These are phyloP conservation scores for Ondatra zibethicus DNA, from an alignment of 2,113 vertebrate species.

Conservation along the genomic window DNA sequence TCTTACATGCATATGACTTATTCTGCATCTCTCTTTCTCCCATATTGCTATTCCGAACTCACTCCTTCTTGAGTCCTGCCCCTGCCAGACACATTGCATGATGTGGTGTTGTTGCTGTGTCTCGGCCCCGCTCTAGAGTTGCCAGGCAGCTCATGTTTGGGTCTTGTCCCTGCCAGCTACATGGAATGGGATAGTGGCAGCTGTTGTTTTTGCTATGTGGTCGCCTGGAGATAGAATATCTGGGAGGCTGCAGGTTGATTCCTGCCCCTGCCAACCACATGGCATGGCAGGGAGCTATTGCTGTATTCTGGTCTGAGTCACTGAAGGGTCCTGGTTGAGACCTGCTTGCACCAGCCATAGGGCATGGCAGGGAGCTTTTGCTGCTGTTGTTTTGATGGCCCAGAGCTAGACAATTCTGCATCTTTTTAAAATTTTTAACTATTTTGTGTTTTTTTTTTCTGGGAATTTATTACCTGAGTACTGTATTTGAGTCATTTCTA, in stretches of 20 bases:
- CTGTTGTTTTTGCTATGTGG: not conserved
- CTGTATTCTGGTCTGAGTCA: not conserved
- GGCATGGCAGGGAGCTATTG: not conserved
- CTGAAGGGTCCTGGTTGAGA: not conserved
- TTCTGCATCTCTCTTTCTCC: not conserved
- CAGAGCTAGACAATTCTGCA: not conserved
- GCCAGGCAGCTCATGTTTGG: not conserved
- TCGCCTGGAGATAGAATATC: not conserved
- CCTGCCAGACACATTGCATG: not conserved
- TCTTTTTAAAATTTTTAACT: not conserved
- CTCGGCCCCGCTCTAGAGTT: not conserved
- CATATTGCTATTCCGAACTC: not conserved
- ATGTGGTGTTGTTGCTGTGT: not conserved
- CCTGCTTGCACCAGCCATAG: not conserved
- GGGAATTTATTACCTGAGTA: not conserved
- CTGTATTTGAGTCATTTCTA: not conserved
- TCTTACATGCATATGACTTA: not conserved
- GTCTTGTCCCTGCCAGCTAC: not conserved
- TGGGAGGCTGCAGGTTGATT: not conserved
- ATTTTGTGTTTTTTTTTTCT: not conserved
- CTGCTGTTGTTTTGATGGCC: not conserved
- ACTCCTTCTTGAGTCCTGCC: not conserved
- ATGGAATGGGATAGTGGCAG: no score
- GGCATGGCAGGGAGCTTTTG: not conserved
- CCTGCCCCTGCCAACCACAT: not conserved